These are phyloP conservation scores for Psix sp. DNA, from an alignment of 1,140 invertebrate genomes.

Conservation along the genomic window DNA sequence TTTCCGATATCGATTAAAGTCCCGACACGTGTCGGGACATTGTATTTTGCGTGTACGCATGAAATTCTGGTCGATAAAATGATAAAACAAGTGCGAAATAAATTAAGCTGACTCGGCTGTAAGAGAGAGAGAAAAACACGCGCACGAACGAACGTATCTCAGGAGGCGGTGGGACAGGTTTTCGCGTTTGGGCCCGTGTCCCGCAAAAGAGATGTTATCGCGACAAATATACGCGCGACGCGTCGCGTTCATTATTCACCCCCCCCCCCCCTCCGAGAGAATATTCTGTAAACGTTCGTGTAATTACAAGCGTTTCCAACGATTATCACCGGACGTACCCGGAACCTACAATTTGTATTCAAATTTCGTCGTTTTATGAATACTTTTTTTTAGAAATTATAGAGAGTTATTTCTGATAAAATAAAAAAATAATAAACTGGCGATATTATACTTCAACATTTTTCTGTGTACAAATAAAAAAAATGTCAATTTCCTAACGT, in stretches of 20 bases:
- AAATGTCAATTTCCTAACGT: too few relatives aligned
- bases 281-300: conserved; percentile 37
- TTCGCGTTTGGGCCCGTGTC: conserved; percentile 57
- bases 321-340: conserved; percentile 14
- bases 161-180: conserved; percentile 58
- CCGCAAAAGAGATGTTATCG: conserved; percentile 63
- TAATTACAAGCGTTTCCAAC: conserved; percentile 50
- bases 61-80: conserved; percentile 47
- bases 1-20: conserved; percentile 37
- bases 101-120: conserved; percentile 60
- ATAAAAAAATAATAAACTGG: too few relatives aligned
- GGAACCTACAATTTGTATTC: background rate
- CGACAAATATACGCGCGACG: conserved; percentile 53
- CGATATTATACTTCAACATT: too few relatives aligned
- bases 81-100: conserved; percentile 60
- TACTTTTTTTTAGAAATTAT: too few relatives aligned
- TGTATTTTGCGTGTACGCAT: conserved; percentile 40
- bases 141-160: conserved; percentile 50
- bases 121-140: conserved; percentile 21
- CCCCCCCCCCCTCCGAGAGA: too few relatives aligned
- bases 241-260: conserved; percentile 53
- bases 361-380: too few relatives aligned
- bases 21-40: conserved; percentile 31
- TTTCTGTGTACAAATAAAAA: too few relatives aligned
- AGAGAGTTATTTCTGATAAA: too few relatives aligned